Base-by-base conservation (phyloP, 2,888 invertebrate species). In the Stenolophus ochropezus region DNA sequence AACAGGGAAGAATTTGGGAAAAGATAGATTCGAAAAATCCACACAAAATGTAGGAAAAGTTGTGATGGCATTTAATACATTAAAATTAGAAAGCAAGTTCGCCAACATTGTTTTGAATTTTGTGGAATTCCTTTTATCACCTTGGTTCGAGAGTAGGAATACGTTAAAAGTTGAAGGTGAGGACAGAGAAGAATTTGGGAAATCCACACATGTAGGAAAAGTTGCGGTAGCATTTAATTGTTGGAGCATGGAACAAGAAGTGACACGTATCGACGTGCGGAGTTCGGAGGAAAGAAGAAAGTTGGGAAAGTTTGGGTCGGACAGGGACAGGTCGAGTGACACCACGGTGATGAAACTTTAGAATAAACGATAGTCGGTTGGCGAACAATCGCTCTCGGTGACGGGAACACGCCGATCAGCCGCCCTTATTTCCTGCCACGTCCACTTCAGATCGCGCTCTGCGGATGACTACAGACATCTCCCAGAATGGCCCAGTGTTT, bases 261-360 rank as follows among this genome's bases (percentile, higher is more conserved):
- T 69, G 65, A 69, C 65, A 69, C 65, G 16, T 69, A 69, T 33
- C 65, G 65, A 69, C 65, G 42, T 69, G 65, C 33, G 65, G 33
- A 33, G 25, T 27, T 69, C 16, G 27, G 65, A 69, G 61, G 23
- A 25, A 61, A 61, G 61, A 61, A 61, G 25, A 61, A 69, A 69
- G 65, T 69, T 69, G 27, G 61, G 65, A 69, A 69, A 69, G 65
- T 69, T 69, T 69, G 65, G 33, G 8, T 69, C 65, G 65, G 65
- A 69, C 65, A 69, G 65, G 56, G 75, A 75, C 75, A 18, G 74
- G 71, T 71, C 33, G 71, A 71, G 71, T 73, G 78, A 78, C 65
- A 69, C 78, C 78, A 14, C 69, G 25, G 65, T 78, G 78, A 78
- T 78, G 78, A 78, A 78, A 78, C 78, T 78, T 78, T 78, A 78